A percentile compares a stretch with the other conserved stretches of the same genome.
phyloP scores from a whole-genome alignment of 2,888 invertebrate species.

The Lacanobia oleracea region DNA sequence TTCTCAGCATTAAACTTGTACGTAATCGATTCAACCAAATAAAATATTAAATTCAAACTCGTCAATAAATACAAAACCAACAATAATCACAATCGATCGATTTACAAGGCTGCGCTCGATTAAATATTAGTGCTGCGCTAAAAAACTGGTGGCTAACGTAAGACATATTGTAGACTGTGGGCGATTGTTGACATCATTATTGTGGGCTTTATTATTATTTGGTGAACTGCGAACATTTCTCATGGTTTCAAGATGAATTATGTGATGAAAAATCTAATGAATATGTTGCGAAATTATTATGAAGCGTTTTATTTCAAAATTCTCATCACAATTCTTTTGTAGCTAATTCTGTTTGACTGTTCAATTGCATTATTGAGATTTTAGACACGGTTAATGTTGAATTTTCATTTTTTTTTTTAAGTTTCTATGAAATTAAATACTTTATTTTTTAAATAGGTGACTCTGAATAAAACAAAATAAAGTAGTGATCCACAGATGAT shows the following conservation, averaged over 20 bases:
- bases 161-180: slow-evolving; percentile 31
- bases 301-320: not conserved
- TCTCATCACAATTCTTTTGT: not conserved
- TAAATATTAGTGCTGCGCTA: slow-evolving; percentile 36
- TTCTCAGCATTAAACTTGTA: not conserved
- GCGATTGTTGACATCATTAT: slow-evolving; percentile 50
- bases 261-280: slow-evolving; percentile 27
- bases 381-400: not conserved
- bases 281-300: slow-evolving; percentile 18
- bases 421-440: too few relatives aligned
- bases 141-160: slow-evolving; percentile 32
- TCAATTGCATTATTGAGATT: not conserved
- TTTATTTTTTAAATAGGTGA: too few relatives aligned
- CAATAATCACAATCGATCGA: slow-evolving; percentile 25
- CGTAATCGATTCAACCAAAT: not conserved
- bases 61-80: slow-evolving; percentile 9
- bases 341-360: not conserved
- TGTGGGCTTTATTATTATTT: slow-evolving; percentile 33
- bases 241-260: slow-evolving; percentile 32
- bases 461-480: too few relatives aligned
- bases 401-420: not conserved
- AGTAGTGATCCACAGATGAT: too few relatives aligned
- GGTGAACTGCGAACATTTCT: slow-evolving; percentile 32
- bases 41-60: slow-evolving; percentile 3
- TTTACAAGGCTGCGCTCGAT: slow-evolving; percentile 27